Evolutionary conservation across 2,888 invertebrate genomes (phyloP).

Genomic region (Phaedon cochleariae): DNA sequence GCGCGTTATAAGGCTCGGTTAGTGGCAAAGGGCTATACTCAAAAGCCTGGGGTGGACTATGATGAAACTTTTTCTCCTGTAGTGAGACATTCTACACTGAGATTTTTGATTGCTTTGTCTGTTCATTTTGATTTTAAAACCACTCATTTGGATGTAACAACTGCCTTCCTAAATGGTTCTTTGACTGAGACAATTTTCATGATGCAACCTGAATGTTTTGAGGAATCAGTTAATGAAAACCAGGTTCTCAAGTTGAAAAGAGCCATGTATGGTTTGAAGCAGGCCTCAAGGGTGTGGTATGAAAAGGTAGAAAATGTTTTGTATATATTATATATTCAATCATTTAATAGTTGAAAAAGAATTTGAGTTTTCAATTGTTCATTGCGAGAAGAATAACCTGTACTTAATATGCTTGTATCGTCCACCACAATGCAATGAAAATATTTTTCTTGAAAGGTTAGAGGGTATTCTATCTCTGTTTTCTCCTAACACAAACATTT

Average conservation of each 20-base stretch:
- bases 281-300: constrained; percentile 20
- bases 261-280: constrained; percentile 38
- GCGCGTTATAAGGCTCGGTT: constrained; percentile 26
- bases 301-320: constrained; percentile 10
- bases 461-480: too few species aligned
- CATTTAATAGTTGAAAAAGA: too few species aligned
- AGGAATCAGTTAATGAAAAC: neutral
- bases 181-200: neutral
- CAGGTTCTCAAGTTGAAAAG: constrained; percentile 25
- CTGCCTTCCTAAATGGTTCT: constrained; percentile 13
- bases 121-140: neutral
- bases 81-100: neutral
- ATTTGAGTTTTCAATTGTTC: too few species aligned
- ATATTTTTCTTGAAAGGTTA: too few species aligned
- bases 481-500: too few species aligned
- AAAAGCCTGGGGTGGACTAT: constrained; percentile 9
- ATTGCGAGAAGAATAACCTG: too few species aligned
- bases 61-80: constrained; percentile 16
- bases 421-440: too few species aligned
- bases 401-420: too few species aligned
- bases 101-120: constrained; percentile 10
- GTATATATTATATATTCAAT: too few species aligned
- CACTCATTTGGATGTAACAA: constrained; percentile 12
- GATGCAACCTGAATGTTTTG: constrained; percentile 12
- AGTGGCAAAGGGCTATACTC: constrained; percentile 17